These are phyloP conservation scores for Poeciliopsis presidionis DNA, from an alignment of 2,797 vertebrate genomes.

Conservation along the genomic window DNA sequence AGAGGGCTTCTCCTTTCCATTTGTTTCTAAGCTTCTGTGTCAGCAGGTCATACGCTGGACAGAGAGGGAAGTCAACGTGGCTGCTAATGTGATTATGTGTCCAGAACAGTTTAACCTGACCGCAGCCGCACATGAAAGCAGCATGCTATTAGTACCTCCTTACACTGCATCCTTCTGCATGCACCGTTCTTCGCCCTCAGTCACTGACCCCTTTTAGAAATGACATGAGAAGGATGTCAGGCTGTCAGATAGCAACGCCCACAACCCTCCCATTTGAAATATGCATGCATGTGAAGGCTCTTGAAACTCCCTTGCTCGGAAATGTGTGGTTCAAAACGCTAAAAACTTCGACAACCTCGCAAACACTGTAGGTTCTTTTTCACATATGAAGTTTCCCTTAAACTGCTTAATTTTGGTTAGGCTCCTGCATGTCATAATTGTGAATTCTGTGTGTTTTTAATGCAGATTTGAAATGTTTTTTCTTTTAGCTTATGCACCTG, in stretches of 20 bases:
- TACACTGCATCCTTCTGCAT: not conserved
- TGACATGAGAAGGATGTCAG: slow-evolving; percentile 55
- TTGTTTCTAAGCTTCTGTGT: not conserved
- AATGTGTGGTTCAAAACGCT: not conserved
- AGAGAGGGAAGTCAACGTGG: not conserved
- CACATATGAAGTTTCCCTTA: not conserved
- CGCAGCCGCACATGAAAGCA: not conserved
- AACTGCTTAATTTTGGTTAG: not conserved
- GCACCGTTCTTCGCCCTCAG: slow-evolving; percentile 17
- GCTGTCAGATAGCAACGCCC: not conserved
- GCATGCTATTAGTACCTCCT: not conserved
- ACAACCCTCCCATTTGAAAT: not conserved
- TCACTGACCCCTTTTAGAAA: slow-evolving; percentile 52
- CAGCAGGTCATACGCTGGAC: not conserved
- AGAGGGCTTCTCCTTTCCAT: not conserved
- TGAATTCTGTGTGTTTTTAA: not conserved
- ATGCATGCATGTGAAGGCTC: not conserved
- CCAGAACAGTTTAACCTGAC: not conserved
- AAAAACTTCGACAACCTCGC: not conserved
- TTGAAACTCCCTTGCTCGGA: not conserved
- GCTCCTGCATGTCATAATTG: not conserved
- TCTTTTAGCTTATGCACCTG: not conserved
- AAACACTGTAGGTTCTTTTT: not conserved
- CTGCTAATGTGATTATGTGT: slow-evolving; percentile 3
- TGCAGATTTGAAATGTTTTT: not conserved